Base-by-base conservation (phyloP, 92 coral and sea anemone genomes). In the Actinostola sp. region DNA sequence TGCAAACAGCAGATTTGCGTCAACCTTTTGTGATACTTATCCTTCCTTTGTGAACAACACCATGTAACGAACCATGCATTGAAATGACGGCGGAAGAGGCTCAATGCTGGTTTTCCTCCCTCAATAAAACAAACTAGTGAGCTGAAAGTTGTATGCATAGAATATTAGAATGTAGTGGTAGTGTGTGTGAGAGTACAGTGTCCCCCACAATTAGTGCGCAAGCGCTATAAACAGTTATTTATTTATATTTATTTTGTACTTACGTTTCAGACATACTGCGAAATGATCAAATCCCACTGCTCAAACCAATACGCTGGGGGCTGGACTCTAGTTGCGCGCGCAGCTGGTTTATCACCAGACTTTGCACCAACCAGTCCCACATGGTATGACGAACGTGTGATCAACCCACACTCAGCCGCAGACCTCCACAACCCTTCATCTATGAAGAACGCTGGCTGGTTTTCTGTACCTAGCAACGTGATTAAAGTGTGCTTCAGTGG, bases 381-480 rank as follows among this genome's bases (percentile, higher is more conserved):
- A 16, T 94, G 98, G 98, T 87, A 90, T 70, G 90, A 86, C 74
- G 87, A 89, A 66, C 89, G 84, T 48, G 88, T 92, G 12, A 86
- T 94, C 26, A 84, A 82, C 78, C 92, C 79, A n/a, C 86, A 88
- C 58, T 75, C 91, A 54, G 90, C 89, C 35, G 90, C 95, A 63
- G 98, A 94, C 77, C 76, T 94, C 15, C 76, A 90, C 23, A 84
- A 70, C 43, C 89, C 92, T 34, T 79, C 86, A 29, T 91, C 98
- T 44, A 94, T 94, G 98, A 94, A 94, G 75, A 94, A 94, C 57
- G 86, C 97, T 8, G 98, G 97, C 29, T 94, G 98, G 98, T 92
- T 91, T 23, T 58, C 89, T 17, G 80, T 94, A 24, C 33, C 87
- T 24, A 86, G 64, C 63, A 83, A 81, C 30, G 91, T 74, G 16